Base-by-base conservation (phyloP, 2,113 vertebrate genomes). In the Phalacrocorax brasilianus region DNA sequence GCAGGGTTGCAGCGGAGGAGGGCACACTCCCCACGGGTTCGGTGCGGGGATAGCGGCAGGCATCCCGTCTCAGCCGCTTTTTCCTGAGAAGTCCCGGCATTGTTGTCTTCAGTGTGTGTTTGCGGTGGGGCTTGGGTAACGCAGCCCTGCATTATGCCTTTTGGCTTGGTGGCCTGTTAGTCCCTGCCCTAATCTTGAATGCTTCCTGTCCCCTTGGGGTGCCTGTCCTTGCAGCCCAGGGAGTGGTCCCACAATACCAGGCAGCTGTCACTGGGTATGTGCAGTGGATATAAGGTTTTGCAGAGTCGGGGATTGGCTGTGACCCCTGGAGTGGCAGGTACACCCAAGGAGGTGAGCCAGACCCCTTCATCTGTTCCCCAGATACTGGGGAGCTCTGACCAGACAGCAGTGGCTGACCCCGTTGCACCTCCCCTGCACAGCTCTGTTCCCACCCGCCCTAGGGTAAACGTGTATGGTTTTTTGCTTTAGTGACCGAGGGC, bases 391-490 rank as follows among this genome's bases (percentile, higher is more conserved):
- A 68, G 49, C 44, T 71, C 19, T n/a, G 70, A 35, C 14, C 0
- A 1, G 28, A 22, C 0, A 0, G 23, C 0, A 0, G n/a, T 66
- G 50, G 10, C 32, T 40, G 44, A 40, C 14, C 19, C 38, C 1
- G 0, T 24, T 17, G 15, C 3, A 4, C 35, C 30, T 62, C 42
- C 35, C 66, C 28, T 59, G 35, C 28, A 11, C 45, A 21, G 6
- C 30, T 82, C 62, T 70, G 15, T 80, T 72, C 52, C 19, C 5
- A 6, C 12, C 16, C 2, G 3, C 26, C 14, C 27, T 8, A 24
- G 13, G 26, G 8, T 56, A 24, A 56, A 44, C 1, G 1, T 14
- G 5, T 22, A 11, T 3, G 16, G 1, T 1, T 42, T 85, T 82
- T 73, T 70, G 23, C 24, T 93, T 66, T 56, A n/a, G 49, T 52